phyloP scores from a whole-genome alignment of 2,113 vertebrate genomes.

The Etheostoma cragini region DNA sequence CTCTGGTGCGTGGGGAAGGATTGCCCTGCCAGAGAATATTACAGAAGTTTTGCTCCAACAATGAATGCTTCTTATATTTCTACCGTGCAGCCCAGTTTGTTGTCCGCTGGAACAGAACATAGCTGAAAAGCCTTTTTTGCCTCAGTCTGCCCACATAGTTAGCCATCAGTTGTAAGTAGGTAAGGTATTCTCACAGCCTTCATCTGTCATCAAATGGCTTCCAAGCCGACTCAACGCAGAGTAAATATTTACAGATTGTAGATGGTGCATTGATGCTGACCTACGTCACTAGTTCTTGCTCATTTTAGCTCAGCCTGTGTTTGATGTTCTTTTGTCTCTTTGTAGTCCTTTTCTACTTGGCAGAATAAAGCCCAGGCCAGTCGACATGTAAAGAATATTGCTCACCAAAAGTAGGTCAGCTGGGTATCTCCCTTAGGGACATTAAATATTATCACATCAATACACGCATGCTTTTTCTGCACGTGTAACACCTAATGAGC shows the following conservation, averaged over 20 bases:
- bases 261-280: constrained; percentile 18
- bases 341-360: constrained; percentile 31
- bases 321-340: constrained; percentile 47
- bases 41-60: constrained; percentile 26
- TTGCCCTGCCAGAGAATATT: constrained; percentile 13
- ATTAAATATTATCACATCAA: constrained; percentile 70
- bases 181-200: constrained; percentile 39
- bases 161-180: constrained; percentile 30
- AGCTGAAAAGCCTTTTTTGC: constrained; percentile 47
- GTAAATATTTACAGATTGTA: constrained; percentile 65
- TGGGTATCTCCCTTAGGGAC: constrained; percentile 77
- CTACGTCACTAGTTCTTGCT: not conserved
- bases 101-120: constrained; percentile 59
- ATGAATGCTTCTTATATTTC: constrained; percentile 15
- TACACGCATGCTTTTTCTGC: constrained; percentile 67
- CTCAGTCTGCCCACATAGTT: constrained; percentile 31
- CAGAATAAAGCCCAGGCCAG: constrained; percentile 60
- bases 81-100: constrained; percentile 43
- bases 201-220: constrained; percentile 36
- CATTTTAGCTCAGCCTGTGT: constrained; percentile 1
- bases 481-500: constrained; percentile 67
- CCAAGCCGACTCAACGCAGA: constrained; percentile 39
- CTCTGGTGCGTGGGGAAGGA: constrained; percentile 41
- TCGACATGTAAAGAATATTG: constrained; percentile 75
- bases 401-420: constrained; percentile 84